Conservation (phyloP, 1,140 invertebrate genomes). For the Prorops nasuta region DNA sequence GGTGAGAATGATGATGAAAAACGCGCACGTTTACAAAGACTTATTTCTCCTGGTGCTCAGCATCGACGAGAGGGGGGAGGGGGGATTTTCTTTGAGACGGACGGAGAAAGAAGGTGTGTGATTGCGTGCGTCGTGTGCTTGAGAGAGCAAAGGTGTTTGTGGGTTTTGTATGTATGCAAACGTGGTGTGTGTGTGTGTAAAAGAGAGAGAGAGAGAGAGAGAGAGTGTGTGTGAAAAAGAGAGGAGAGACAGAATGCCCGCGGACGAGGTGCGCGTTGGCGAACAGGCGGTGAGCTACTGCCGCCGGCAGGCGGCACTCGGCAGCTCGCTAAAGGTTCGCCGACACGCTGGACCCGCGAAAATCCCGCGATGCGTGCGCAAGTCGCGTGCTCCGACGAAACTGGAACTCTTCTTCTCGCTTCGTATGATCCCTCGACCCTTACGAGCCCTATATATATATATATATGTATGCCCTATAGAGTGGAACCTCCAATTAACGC, state of each 20-base stretch:
- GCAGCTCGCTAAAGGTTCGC: constrained; percentile 22
- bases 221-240: not conserved
- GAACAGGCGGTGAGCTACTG: constrained; percentile 30
- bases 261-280: constrained; percentile 24
- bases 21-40: not conserved
- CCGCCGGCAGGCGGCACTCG: constrained; percentile 12
- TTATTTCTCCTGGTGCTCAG: not conserved
- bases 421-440: too few relatives aligned
- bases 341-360: constrained; percentile 20
- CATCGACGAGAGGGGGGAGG: too few relatives aligned
- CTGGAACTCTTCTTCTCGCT: too few relatives aligned
- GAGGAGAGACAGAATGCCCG: constrained; percentile 6
- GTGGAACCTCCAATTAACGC: too few relatives aligned
- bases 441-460: too few relatives aligned
- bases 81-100: too few relatives aligned
- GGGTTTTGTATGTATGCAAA: too few relatives aligned
- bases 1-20: constrained; percentile 16
- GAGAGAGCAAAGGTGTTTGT: too few relatives aligned
- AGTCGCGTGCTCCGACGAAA: too few relatives aligned
- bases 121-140: too few relatives aligned
- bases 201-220: not conserved
- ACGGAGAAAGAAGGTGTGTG: not conserved
- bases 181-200: too few relatives aligned
- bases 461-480: too few relatives aligned
- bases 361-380: constrained; percentile 29